A percentile compares a stretch with the other conserved stretches of the same genome.
Conservation (phyloP, 1,140 invertebrate species). For the Brachionus sp. region DNA sequence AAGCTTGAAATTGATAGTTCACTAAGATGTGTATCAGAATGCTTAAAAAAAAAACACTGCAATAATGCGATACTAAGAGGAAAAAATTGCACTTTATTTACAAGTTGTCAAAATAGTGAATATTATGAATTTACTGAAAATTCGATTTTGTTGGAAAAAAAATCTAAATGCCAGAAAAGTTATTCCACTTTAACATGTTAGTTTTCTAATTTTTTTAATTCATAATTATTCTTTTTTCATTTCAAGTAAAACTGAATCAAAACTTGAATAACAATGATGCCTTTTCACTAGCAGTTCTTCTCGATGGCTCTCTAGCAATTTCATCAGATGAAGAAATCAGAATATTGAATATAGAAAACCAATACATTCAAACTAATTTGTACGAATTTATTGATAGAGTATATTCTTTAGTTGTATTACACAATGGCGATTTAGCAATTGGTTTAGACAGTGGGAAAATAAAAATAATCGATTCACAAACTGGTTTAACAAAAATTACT, state of each 20-base stretch:
- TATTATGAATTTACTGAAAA: neutral
- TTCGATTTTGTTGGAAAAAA: neutral
- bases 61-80: neutral
- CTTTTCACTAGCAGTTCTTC: no score
- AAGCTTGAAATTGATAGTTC: neutral
- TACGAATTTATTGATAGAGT: neutral
- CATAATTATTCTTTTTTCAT: neutral
- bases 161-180: neutral
- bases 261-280: neutral
- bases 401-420: neutral
- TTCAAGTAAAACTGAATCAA: neutral
- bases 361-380: no score
- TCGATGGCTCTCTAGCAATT: no score
- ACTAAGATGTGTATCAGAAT: neutral
- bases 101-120: neutral
- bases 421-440: no score
- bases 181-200: neutral
- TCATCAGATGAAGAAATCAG: no score
- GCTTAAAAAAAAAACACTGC: neutral
- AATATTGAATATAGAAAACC: no score
- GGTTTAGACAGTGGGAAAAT: no score
- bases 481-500: no score
- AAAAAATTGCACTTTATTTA: neutral
- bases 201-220: neutral
- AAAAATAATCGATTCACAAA: no score